These are phyloP conservation scores for Zele albiditarsus DNA, from an alignment of 2,888 invertebrate species.

Conservation along the genomic window DNA sequence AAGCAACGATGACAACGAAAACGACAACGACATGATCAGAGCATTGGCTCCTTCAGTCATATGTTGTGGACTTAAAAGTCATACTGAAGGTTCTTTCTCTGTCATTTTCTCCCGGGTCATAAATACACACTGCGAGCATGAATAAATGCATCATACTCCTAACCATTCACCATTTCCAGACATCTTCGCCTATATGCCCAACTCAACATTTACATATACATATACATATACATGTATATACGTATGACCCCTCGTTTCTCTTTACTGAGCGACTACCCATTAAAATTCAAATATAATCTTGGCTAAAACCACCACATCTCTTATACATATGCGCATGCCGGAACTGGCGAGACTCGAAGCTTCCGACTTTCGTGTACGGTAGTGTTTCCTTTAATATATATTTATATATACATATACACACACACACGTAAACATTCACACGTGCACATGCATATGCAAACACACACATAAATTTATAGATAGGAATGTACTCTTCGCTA, in stretches of 20 bases:
- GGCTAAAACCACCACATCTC: slow-evolving; percentile 41
- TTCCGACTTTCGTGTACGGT: background rate
- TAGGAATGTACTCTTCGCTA: background rate
- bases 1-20: no score
- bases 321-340: slow-evolving; percentile 35
- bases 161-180: slow-evolving; percentile 19
- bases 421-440: background rate
- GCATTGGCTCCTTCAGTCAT: no score
- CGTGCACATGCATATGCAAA: background rate
- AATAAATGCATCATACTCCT: slow-evolving; percentile 47
- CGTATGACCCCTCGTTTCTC: slow-evolving; percentile 5
- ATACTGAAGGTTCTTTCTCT: background rate
- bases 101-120: slow-evolving; percentile 23
- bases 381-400: background rate
- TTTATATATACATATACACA: background rate
- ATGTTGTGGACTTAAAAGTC: no score
- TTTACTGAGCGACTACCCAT: slow-evolving; percentile 46
- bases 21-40: no score
- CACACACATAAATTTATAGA: background rate
- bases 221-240: background rate
- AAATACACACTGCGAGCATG: slow-evolving; percentile 43
- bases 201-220: background rate
- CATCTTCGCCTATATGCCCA: slow-evolving; percentile 3
- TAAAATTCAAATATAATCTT: slow-evolving; percentile 66
- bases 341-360: slow-evolving; percentile 11